These are phyloP conservation scores for Centropristis striata DNA, from an alignment of 2,113 vertebrate species.

Conservation along the genomic window DNA sequence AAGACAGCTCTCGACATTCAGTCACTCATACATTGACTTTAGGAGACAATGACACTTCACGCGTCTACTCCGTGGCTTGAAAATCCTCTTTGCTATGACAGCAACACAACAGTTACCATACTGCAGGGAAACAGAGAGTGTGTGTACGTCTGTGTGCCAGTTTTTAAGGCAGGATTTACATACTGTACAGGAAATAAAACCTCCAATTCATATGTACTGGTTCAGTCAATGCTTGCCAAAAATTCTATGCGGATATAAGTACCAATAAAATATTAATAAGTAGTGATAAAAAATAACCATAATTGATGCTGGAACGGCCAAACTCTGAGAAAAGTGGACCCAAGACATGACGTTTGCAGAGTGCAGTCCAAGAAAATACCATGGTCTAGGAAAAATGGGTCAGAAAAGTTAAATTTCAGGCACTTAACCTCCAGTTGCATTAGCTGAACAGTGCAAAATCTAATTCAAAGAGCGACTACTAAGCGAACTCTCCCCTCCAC, in stretches of 20 bases:
- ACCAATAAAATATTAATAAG: conserved; percentile 39
- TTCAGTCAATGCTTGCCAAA: conserved; percentile 14
- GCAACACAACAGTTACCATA: neutral
- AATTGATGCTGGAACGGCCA: conserved; percentile 41
- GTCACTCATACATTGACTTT: conserved; percentile 14
- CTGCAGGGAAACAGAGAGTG: neutral
- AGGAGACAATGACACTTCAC: conserved; percentile 23
- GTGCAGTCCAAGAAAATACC: conserved; percentile 18
- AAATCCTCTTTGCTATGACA: conserved; percentile 30
- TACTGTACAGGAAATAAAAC: conserved; percentile 5
- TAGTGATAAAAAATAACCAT: conserved; percentile 45
- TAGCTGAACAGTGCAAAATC: neutral
- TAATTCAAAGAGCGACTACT: neutral
- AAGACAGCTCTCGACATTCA: conserved; percentile 21
- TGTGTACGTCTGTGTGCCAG: neutral
- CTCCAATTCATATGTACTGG: conserved; percentile 27
- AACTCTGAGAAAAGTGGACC: conserved; percentile 31
- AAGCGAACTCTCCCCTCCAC: neutral
- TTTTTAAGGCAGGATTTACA: conserved; percentile 13
- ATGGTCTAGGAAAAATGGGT: conserved; percentile 10
- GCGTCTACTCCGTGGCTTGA: neutral
- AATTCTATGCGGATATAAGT: conserved; percentile 12
- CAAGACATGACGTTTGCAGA: neutral
- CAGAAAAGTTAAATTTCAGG: conserved; percentile 9
- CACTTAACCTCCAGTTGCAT: conserved; percentile 2